Conservation (phyloP, 2,797 vertebrate genomes). For the Hybognathus amarus region DNA sequence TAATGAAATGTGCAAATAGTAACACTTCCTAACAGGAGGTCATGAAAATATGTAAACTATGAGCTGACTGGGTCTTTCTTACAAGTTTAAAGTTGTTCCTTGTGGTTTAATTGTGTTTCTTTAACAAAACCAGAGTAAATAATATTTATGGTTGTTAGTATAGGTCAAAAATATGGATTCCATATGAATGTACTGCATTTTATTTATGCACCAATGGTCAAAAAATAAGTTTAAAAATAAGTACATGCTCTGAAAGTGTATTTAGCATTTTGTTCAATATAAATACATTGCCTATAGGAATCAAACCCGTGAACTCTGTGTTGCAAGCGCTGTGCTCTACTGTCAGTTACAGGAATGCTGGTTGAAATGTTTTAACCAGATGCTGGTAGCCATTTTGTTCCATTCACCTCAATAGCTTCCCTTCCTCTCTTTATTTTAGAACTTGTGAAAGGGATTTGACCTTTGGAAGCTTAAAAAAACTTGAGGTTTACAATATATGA, state of each 20-base stretch:
- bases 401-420: slow-evolving; percentile 4
- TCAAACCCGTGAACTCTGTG: background rate
- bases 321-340: background rate
- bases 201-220: background rate
- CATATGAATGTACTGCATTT: background rate
- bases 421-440: slow-evolving; percentile 16
- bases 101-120: background rate
- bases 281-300: background rate
- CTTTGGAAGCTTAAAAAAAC: slow-evolving; percentile 56
- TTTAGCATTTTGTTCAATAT: background rate
- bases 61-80: background rate
- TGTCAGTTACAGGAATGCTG: background rate
- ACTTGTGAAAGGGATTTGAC: slow-evolving; percentile 53
- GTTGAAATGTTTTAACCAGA: slow-evolving; percentile 34
- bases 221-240: background rate
- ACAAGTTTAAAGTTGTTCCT: background rate
- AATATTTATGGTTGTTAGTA: background rate
- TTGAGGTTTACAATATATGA: slow-evolving; percentile 57
- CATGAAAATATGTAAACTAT: background rate
- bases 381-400: slow-evolving; percentile 33
- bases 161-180: background rate
- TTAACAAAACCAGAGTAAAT: background rate
- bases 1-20: background rate
- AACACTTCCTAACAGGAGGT: background rate
- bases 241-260: background rate